Conservation (phyloP, 2,797 vertebrate genomes). For the Arnoldichthys spilopterus region DNA sequence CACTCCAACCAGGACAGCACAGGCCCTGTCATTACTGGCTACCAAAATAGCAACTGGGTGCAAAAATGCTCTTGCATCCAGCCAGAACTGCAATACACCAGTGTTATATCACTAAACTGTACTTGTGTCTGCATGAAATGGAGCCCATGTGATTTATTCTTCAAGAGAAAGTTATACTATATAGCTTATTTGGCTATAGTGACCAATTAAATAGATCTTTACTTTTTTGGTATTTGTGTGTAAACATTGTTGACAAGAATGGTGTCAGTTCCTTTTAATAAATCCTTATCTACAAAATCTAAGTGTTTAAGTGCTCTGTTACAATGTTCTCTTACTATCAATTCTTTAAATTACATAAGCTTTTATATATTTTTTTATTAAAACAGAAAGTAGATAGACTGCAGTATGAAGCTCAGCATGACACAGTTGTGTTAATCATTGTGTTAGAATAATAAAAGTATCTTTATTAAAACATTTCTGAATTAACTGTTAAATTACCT, state of each 20-base stretch:
- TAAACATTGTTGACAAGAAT: conserved; percentile 9
- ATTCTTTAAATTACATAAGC: too few species aligned
- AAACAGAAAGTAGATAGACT: too few species aligned
- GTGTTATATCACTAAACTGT: background rate
- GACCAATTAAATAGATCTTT: background rate
- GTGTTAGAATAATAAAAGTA: background rate
- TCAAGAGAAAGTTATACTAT: background rate
- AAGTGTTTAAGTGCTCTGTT: conserved; percentile 5
- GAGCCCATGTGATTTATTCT: background rate
- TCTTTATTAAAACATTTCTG: background rate
- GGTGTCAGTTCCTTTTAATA: conserved; percentile 24
- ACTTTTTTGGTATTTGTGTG: conserved; percentile 23
- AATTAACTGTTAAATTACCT: too few species aligned
- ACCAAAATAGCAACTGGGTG: too few species aligned
- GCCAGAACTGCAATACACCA: background rate
- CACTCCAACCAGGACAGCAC: too few species aligned
- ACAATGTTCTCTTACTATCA: background rate
- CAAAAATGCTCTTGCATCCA: background rate
- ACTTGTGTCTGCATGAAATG: background rate
- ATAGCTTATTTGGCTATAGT: background rate
- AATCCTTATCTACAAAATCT: conserved; percentile 21
- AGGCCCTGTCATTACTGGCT: too few species aligned
- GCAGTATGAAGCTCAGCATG: too few species aligned
- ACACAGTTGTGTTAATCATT: too few species aligned
- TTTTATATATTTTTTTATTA: too few species aligned